Evolutionary conservation across 2,888 invertebrate genomes (phyloP), one percentile per base, ranked within the genome.

Genomic region (Drosophila borborema): DNA sequence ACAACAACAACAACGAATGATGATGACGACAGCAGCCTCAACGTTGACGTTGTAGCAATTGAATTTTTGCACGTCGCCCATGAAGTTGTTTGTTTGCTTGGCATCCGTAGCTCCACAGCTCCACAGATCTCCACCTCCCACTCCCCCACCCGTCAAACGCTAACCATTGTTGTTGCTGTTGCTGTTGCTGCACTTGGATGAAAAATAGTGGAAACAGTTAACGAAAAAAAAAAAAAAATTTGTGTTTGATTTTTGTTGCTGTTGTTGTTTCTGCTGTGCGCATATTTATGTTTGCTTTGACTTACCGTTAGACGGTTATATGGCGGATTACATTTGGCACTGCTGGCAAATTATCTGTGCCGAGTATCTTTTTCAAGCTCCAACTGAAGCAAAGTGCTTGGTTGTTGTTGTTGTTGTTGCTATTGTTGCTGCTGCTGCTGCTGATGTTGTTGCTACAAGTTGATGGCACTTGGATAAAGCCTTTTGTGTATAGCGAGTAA

Each of bases 31-130:
- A 58, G 48, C 67, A 70, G 38, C 61, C 55, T 66, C 80, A 64
- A 67, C 77, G 74, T 66, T 67, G 71, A 89, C 67, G 51, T 87
- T 90, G 89, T 89, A 90, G 90, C 86, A 87, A 90, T 87, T 87
- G 87, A 90, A 87, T 87, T 87, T 87, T 87, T 87, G 89, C 86
- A 87, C 86, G 86, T 87, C 90, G 86, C 86, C 90, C 86, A 87
- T 87, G 86, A 90, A 87, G 86, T 89, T 87, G 86, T 90, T 87
- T 87, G 89, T 89, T 90, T 87, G 85, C 89, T 77, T 87, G 90
- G 73, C 85, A 79, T 64, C 73, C 64, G 64, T 70, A 48, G 58
- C 67, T 55, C 51, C 23, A 43, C 49, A 31, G 16, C 56, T 40
- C 48, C 9, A 5, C 38, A 14, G 38, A 14, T 14, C 46, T 16